Evolutionary conservation across 2,797 vertebrate genomes (phyloP).

Genomic region (Helarctos malayanus): DNA sequence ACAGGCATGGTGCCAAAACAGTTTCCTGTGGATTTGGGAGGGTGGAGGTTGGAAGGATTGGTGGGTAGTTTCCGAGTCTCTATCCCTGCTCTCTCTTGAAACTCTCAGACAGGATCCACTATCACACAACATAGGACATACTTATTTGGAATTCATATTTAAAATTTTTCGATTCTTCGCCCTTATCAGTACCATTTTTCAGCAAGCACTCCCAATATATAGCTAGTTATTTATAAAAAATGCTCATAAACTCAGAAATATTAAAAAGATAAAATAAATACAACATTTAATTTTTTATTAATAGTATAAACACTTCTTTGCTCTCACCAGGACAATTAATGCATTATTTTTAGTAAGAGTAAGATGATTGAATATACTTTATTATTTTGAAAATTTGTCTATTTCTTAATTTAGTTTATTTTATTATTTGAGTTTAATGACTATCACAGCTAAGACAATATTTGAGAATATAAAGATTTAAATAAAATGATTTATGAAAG

Average conservation of each 20-base stretch:
- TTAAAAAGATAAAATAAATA: not conserved
- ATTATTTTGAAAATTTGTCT: not conserved
- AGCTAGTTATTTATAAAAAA: not conserved
- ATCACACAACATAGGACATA: not conserved
- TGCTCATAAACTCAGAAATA: not conserved
- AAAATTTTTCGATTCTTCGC: not conserved
- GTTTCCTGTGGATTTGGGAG: not conserved
- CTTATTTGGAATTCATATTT: not conserved
- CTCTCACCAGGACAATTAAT: not conserved
- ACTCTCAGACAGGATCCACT: not conserved
- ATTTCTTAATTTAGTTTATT: not conserved
- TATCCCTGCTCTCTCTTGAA: not conserved
- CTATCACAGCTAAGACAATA: not conserved
- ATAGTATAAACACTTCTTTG: not conserved
- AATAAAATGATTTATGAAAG: not conserved
- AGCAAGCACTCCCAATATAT: not conserved
- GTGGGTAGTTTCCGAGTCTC: not conserved
- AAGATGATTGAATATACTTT: not conserved
- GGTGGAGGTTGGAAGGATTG: not conserved
- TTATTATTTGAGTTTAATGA: not conserved
- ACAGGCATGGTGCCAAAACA: not conserved
- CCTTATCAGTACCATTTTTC: not conserved
- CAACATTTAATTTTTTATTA: not conserved
- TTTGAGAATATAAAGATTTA: not conserved
- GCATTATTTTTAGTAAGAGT: not conserved